Conservation (phyloP, 2,113 vertebrate species). For the Dascyllus trimaculatus region DNA sequence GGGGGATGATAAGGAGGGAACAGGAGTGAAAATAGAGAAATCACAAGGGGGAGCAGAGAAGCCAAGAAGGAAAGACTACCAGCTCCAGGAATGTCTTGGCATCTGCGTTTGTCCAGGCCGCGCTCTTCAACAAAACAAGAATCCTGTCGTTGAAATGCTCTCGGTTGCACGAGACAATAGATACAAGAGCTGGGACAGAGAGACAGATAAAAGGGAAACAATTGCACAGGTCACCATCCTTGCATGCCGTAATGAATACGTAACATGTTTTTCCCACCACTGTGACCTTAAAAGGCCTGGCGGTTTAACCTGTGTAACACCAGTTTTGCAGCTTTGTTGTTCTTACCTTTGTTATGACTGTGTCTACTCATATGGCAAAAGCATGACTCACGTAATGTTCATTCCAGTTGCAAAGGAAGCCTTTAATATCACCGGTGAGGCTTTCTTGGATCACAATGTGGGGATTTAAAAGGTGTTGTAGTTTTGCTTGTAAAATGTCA, state of each 20-base stretch:
- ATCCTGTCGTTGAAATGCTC: conserved; percentile 68
- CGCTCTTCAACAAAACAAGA: conserved; percentile 68
- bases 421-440: conserved; percentile 21
- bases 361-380: conserved; percentile 13
- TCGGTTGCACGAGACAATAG: conserved; percentile 57
- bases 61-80: conserved; percentile 65
- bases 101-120: conserved; percentile 31
- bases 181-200: conserved; percentile 34
- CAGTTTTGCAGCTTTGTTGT: not conserved
- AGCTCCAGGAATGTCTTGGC: conserved; percentile 78
- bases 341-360: conserved; percentile 36
- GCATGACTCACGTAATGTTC: conserved; percentile 21
- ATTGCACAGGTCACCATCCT: conserved; percentile 41
- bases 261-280: conserved; percentile 27
- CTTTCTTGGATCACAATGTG: conserved; percentile 5
- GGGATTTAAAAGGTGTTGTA: conserved; percentile 3
- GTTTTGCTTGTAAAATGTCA: not conserved
- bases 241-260: conserved; percentile 34
- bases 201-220: conserved; percentile 59
- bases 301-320: conserved; percentile 8
- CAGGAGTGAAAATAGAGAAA: conserved; percentile 22
- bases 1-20: conserved; percentile 27
- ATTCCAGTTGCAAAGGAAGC: conserved; percentile 33
- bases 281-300: conserved; percentile 42
- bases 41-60: conserved; percentile 18